These are phyloP conservation scores for Dynastes hyllus DNA, from an alignment of 2,888 invertebrate species.

Conservation along the genomic window DNA sequence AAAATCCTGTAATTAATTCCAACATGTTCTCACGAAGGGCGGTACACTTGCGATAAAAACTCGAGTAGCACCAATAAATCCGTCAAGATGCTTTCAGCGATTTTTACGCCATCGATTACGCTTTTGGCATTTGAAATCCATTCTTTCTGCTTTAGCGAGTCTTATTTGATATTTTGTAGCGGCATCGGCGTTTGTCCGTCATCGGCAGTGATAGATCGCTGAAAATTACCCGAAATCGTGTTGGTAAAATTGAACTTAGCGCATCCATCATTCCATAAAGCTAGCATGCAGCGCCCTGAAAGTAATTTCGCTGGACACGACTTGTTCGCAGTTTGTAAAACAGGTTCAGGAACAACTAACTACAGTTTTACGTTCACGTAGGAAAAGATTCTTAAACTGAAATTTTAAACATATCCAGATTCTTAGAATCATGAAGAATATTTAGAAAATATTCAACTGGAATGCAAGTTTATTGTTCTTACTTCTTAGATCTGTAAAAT, in stretches of 20 bases:
- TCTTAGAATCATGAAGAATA: too few species aligned
- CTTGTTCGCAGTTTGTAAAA: too few species aligned
- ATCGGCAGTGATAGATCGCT: background rate
- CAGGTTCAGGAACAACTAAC: too few species aligned
- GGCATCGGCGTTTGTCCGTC: conserved; percentile 1
- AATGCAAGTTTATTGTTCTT: too few species aligned
- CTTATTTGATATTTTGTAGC: conserved; percentile 26
- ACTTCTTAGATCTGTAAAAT: too few species aligned
- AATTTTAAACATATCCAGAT: too few species aligned
- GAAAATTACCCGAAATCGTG: background rate
- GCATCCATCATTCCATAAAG: conserved; percentile 10
- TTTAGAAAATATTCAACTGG: too few species aligned
- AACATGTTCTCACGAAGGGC: conserved; percentile 26
- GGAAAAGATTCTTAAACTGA: too few species aligned
- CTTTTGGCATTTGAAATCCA: conserved; percentile 16
- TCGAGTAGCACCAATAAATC: conserved; percentile 37
- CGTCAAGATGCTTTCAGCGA: conserved; percentile 41
- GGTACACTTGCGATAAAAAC: conserved; percentile 28
- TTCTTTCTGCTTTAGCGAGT: conserved; percentile 28
- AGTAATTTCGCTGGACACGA: background rate
- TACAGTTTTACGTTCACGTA: too few species aligned
- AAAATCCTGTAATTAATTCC: conserved; percentile 43
- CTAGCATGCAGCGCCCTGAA: background rate
- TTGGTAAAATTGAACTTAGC: background rate
- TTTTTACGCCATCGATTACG: conserved; percentile 23